phyloP scores from a whole-genome alignment of 2,888 invertebrate species.

The Pherbina coryleti region DNA sequence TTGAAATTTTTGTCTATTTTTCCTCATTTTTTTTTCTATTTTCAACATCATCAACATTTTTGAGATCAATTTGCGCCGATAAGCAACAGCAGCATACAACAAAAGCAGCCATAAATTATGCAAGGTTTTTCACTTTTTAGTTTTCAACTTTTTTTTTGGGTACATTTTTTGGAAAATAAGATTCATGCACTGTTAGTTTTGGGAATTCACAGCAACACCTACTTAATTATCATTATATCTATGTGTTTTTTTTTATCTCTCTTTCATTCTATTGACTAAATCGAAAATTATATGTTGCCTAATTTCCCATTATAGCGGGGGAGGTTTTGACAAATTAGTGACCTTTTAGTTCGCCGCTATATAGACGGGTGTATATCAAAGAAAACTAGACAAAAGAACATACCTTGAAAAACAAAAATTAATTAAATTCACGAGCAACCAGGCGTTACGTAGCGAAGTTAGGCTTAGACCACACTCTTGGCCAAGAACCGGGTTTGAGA shows the following conservation, averaged over 20 bases:
- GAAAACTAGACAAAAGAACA: neutral
- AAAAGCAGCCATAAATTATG: slow-evolving; percentile 50
- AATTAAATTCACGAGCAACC: slow-evolving; percentile 53
- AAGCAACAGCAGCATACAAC: neutral
- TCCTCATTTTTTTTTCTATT: neutral
- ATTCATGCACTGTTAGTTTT: slow-evolving; percentile 42
- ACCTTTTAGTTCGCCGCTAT: neutral
- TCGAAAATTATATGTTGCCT: slow-evolving; percentile 62
- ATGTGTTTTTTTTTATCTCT: slow-evolving; percentile 22
- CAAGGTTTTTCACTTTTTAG: slow-evolving; percentile 15
- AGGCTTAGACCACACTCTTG: slow-evolving; percentile 34
- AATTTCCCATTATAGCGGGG: slow-evolving; percentile 50
- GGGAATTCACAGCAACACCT: slow-evolving; percentile 55
- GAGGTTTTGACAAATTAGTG: slow-evolving; percentile 23
- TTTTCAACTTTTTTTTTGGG: slow-evolving; percentile 33
- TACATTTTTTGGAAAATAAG: neutral
- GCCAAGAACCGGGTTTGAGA: slow-evolving; percentile 33
- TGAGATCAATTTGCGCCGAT: slow-evolving; percentile 15
- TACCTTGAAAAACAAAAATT: slow-evolving; percentile 50
- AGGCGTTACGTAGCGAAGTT: slow-evolving; percentile 20
- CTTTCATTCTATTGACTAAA: slow-evolving; percentile 56
- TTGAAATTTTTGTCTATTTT: neutral
- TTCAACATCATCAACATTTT: neutral
- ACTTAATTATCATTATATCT: slow-evolving; percentile 55
- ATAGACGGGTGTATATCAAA: neutral